A percentile compares a stretch with the other conserved stretches of the same genome.
These are phyloP conservation scores for Oryzias celebensis DNA, from an alignment of 2,113 vertebrate genomes.

Conservation along the genomic window DNA sequence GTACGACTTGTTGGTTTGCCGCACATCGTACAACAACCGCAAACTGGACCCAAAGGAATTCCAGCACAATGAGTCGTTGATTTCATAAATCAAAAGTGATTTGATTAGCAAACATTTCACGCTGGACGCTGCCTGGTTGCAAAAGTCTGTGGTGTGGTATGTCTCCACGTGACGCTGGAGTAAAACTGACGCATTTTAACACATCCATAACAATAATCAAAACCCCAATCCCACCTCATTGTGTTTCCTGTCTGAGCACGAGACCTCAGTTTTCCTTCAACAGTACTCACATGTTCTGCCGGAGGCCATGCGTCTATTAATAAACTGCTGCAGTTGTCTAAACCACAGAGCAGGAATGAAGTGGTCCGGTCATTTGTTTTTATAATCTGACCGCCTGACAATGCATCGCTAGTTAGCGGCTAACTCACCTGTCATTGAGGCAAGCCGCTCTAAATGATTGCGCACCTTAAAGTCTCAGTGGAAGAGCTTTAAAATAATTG, in stretches of 20 bases:
- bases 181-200: constrained; percentile 29
- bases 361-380: constrained; percentile 48
- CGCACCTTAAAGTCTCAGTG: no score
- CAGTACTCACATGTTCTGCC: constrained; percentile 17
- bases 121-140: constrained; percentile 3
- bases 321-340: constrained; percentile 47
- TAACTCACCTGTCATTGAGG: no score
- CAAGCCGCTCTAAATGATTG: no score
- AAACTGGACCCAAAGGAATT: constrained; percentile 31
- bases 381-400: constrained; percentile 62
- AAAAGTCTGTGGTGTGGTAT: constrained; percentile 5
- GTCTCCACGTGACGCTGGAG: constrained; percentile 33
- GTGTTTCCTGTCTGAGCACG: constrained; percentile 26
- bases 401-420: constrained; percentile 4
- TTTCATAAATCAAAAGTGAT: constrained; percentile 22
- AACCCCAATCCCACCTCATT: constrained; percentile 43
- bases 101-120: constrained; percentile 28
- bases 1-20: constrained; percentile 29
- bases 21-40: constrained; percentile 29
- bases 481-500: no score
- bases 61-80: constrained; percentile 9
- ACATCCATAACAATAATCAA: constrained; percentile 51
- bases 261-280: constrained; percentile 36
- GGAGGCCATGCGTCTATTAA: constrained; percentile 27
- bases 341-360: constrained; percentile 20